Base-by-base conservation (phyloP, 1,140 invertebrate species). In the Papilio polytes region DNA sequence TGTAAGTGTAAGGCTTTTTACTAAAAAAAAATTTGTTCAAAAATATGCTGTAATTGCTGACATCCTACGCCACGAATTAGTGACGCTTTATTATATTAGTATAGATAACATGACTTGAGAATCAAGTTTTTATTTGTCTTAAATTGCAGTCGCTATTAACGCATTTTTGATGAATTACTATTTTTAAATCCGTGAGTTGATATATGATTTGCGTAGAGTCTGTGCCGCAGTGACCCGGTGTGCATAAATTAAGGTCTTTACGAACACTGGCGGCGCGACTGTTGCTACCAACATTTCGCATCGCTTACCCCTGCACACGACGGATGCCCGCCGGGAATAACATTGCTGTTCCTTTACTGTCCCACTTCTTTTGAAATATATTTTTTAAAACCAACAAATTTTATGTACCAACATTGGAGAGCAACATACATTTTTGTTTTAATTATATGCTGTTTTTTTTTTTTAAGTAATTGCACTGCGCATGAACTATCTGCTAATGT, bases 331-430 rank as follows among this genome's bases (percentile, higher is more conserved):
- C 63, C 26, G 63, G 63, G 63, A 70, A 70, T 70, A 31, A 70
- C 63, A 31, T 70, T 70, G 63, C 63, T 18, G 63, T 70, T 70
- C 63, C 63, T 70, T 70, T 31, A 70, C 63, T 70, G 63, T 70
- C 22, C 59, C 22, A 63, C 10, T 63, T 63, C 2, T 63, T 63
- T 63, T 26, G 4, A 70, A 70, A 70, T 36, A 70, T 18, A 20
- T 59, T 56, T 63, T 56, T 63, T 31, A 31, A 70, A 15, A 18
- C 63, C 6, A 70, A 70, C 63, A 66, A 66, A 66, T 66, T 63
- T 22, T 22, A 70, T 70, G 63, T 70, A 15, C 2, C 6, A 15
- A 70, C 22, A 70, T 15, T 18, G 6, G n/a, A 20, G 7, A 56
- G 18, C 53, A 56, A 66, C 59, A 63, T 63, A 26, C 59, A 26